Conservation (phyloP, 1,140 invertebrate species). For the Tetranychus urticae region DNA sequence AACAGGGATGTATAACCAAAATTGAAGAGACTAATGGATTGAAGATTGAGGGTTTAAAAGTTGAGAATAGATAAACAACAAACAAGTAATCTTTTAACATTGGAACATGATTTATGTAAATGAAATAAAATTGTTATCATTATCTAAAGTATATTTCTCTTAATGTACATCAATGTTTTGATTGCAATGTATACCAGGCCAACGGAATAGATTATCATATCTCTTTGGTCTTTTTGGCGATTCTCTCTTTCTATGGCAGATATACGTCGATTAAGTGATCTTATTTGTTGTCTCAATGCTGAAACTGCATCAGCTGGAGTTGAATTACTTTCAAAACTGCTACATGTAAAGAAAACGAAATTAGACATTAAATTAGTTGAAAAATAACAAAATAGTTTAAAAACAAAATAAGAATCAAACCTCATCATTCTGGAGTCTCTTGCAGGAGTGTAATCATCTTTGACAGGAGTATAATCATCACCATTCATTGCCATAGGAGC, state of each 20-base stretch:
- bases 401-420: background rate
- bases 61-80: too few relatives aligned
- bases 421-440: background rate
- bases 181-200: conserved; percentile 56
- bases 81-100: too few relatives aligned
- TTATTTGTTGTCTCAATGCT: conserved; percentile 6
- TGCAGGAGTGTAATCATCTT: background rate
- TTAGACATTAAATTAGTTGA: background rate
- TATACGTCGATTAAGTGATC: conserved; percentile 26
- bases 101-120: too few relatives aligned
- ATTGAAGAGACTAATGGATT: too few relatives aligned
- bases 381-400: background rate
- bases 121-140: too few relatives aligned
- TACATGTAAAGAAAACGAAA: background rate
- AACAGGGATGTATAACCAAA: too few relatives aligned
- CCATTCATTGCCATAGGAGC: background rate
- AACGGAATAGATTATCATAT: conserved; percentile 51
- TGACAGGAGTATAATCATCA: background rate
- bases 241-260: conserved; percentile 58
- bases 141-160: background rate
- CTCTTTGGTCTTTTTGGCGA: conserved; percentile 46
- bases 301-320: conserved; percentile 4
- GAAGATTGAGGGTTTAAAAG: too few relatives aligned
- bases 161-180: conserved; percentile 39
- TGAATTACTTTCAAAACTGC: background rate